Evolutionary conservation across 2,113 vertebrate genomes (phyloP), one percentile per base, ranked within the genome.

Genomic region (Callospermophilus lateralis): DNA sequence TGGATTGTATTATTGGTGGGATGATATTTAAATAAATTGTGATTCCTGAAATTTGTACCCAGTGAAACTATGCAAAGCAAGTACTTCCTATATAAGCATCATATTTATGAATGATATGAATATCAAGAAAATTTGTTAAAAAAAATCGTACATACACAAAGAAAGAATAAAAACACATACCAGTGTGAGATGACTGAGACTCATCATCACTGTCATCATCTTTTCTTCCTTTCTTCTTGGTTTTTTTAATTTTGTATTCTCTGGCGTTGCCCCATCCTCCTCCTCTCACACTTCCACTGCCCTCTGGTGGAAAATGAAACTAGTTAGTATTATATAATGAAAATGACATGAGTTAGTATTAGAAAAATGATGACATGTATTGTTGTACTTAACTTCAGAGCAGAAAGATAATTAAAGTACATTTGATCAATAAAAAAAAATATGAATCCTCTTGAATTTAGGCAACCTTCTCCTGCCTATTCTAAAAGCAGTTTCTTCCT

Each of bases 141-240:
- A 84, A 77, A 90, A 87, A 58, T 9, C 68, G 95, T 1, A 4
- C 8, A 63, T 45, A 73, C 17, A 73, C 1, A 94, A 67, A 94
- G 39, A 10, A 79, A 87, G 37, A 13, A 2, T 45, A 89, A 97
- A 97, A 79, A 0, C 90, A 98, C 98, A 90, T 87, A 99, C 99
- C 98, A 95, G 98, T 74, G 68, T 98, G 98, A 51, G 98, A 89
- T 77, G 98, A 94, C 79, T 98, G 98, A 0, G 93, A 98, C 61
- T 99, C 99, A 26, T 99, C 99, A 78, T 99, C 99, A 0, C 99
- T 99, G 74, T 99, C 99, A 20, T 99, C 99, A 4, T 99, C 99
- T 96, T 98, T 99, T 97, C 98, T 99, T 76, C 99, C 99, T 97
- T 99, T 99, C 98, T 99, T 99, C 98, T 99, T 99, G 58, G 96